These are phyloP conservation scores for Hydrotaea cyrtoneurina DNA, from an alignment of 2,888 invertebrate species.

Conservation along the genomic window DNA sequence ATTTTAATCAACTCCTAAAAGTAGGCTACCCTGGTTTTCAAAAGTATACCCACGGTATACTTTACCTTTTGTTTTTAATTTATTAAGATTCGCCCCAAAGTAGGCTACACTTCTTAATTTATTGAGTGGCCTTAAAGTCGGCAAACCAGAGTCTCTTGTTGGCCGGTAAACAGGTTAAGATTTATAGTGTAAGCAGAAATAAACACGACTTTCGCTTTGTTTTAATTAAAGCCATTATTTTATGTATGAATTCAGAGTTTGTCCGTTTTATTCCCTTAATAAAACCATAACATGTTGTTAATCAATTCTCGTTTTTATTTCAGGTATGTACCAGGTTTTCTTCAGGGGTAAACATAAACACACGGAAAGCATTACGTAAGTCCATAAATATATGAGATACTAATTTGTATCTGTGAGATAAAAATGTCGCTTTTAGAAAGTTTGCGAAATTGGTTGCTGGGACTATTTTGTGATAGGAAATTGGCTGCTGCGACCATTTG, in stretches of 20 bases:
- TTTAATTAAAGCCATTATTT: background rate
- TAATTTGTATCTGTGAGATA: too few relatives aligned
- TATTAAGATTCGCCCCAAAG: slow-evolving; percentile 13
- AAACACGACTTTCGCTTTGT: background rate
- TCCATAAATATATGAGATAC: too few relatives aligned
- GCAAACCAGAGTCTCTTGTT: background rate
- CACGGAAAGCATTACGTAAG: too few relatives aligned
- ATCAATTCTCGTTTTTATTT: too few relatives aligned
- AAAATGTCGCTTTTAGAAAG: too few relatives aligned
- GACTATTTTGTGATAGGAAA: too few relatives aligned
- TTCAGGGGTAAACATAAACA: too few relatives aligned
- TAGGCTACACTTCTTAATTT: slow-evolving; percentile 4
- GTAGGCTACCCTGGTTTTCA: background rate
- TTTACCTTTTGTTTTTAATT: background rate
- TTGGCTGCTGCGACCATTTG: too few relatives aligned
- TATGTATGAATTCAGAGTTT: background rate
- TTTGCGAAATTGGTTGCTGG: too few relatives aligned
- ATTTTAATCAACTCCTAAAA: slow-evolving; percentile 12
- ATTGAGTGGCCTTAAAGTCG: background rate
- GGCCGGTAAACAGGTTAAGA: background rate
- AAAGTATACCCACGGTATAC: background rate
- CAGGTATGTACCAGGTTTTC: too few relatives aligned
- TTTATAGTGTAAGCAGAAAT: background rate
- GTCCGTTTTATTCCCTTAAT: background rate
- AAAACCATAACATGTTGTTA: too few relatives aligned